A percentile compares a stretch with the other conserved stretches of the same genome.
These are phyloP conservation scores for Petrocephalus schoutedeni DNA, from an alignment of 2,797 vertebrate genomes.

Conservation along the genomic window DNA sequence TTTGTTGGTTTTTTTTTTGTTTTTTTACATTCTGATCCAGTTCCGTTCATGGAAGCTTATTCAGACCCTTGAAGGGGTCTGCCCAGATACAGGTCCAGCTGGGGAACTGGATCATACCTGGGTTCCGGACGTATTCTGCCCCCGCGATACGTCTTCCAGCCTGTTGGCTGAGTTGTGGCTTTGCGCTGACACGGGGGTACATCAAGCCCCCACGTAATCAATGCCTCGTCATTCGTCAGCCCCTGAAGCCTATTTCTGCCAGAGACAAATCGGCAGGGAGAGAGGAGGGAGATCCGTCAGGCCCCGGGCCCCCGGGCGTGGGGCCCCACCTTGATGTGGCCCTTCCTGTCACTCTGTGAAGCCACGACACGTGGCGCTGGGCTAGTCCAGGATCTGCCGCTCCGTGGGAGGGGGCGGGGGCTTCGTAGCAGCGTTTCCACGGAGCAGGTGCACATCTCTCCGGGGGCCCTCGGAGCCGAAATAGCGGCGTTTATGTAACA, in stretches of 20 bases:
- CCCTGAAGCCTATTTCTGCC: background rate
- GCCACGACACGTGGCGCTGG: background rate
- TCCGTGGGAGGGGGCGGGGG: background rate
- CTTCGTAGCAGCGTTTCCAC: background rate
- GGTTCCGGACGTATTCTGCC: background rate
- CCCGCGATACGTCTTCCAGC: background rate
- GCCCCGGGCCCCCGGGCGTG: background rate
- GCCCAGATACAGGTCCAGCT: background rate
- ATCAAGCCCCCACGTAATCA: background rate
- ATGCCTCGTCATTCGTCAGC: background rate
- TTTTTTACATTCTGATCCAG: background rate
- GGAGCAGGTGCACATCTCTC: background rate
- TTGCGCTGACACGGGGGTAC: background rate
- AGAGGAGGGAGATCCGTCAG: background rate
- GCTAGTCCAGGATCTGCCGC: background rate
- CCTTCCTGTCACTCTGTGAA: background rate
- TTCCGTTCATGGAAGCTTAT: background rate
- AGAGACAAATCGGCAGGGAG: background rate
- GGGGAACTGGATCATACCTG: background rate
- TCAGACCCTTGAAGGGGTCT: background rate
- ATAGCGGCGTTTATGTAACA: slow-evolving; percentile 24
- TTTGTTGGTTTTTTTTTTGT: too few species aligned
- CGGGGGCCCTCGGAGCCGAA: background rate
- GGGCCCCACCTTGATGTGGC: background rate
- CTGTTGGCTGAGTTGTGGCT: background rate